Evolutionary conservation across 1,140 invertebrate species (phyloP), one percentile per base, ranked within the genome.

Genomic region (Diorhabda elongata): DNA sequence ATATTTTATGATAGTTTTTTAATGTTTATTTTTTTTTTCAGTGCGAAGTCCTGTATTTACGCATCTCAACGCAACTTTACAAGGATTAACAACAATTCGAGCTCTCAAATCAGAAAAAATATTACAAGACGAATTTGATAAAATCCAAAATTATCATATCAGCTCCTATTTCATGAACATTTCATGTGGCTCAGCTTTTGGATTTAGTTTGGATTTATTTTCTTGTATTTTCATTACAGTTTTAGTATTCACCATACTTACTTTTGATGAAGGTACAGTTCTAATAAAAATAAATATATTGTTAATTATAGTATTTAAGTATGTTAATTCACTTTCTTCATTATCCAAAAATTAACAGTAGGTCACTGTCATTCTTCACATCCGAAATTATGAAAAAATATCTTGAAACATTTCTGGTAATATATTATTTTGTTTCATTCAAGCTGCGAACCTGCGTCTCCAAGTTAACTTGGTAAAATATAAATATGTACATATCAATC

Each of bases 41-140:
- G 90, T 88, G 58, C 84, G 89, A 68, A 91, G 89, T 74, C 95
- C 94, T 42, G 89, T 95, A 2, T 93, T 94, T 74, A 93, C 93
- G 44, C 87, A 92, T 72, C 82, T 93, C 0, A 91, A 88, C 77
- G 87, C 92, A 42, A 91, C 91, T 0, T 83, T 95, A 69, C 83
- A 89, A 62, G 94, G 94, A 1, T 79, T 96, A 7, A 86, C 88
- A 58, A 95, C 93, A 2, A 92, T 96, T 69, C 83, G 94, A 59
- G 89, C 93, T 1, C 87, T 88, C 65, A 82, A 81, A 56, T 89
- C 88, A 2, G 85, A 93, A 76, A 82, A 85, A 58, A 86, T 90
- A 67, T 85, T 96, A 66, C 86, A 87, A 63, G 82, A 87, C 52
- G 88, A 91, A 72, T 93, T 92, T 73, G 90, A 93, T 76, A 84